Base-by-base conservation (phyloP, 2,888 invertebrate genomes). In the Axea sp. region DNA sequence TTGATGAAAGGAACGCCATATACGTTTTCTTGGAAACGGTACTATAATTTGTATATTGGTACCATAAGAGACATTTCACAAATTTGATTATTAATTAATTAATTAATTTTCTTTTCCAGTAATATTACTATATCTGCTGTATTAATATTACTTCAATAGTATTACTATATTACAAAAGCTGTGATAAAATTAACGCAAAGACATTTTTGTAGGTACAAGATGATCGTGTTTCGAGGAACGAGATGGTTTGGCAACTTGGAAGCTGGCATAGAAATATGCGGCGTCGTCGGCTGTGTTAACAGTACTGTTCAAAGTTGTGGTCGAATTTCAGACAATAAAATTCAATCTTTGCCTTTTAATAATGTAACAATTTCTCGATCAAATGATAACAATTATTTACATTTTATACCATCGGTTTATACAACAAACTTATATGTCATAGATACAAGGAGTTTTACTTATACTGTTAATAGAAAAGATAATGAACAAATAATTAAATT, bases 151-250 rank as follows among this genome's bases (percentile, higher is more conserved):
- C n/a, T n/a, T n/a, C n/a, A n/a, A n/a, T n/a, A n/a, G n/a, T n/a
- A n/a, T n/a, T n/a, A n/a, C n/a, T n/a, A n/a, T n/a, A n/a, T n/a
- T n/a, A n/a, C n/a, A n/a, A n/a, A n/a, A n/a, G n/a, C n/a, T n/a
- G n/a, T n/a, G n/a, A n/a, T n/a, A n/a, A n/a, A n/a, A n/a, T n/a
- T n/a, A n/a, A n/a, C n/a, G n/a, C n/a, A n/a, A n/a, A 19, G 19
- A 19, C 4, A 19, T 45, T 3, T 14, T 53, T 72, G 24, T 9
- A 75, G 75, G 12, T 88, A 88, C 51, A 83, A 83, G 14, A 74
- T 88, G 2, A 59, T 84, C 0, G 83, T 80, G 28, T 87, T 80
- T 65, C 80, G 84, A 47, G 88, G 87, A 0, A 39, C 68, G 2
- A 43, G 67, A 14, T 15, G 6, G 0, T 67, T 28, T n/a, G 72